Conservation (phyloP, 1,140 invertebrate species). For the Zaprionus camerounensis region DNA sequence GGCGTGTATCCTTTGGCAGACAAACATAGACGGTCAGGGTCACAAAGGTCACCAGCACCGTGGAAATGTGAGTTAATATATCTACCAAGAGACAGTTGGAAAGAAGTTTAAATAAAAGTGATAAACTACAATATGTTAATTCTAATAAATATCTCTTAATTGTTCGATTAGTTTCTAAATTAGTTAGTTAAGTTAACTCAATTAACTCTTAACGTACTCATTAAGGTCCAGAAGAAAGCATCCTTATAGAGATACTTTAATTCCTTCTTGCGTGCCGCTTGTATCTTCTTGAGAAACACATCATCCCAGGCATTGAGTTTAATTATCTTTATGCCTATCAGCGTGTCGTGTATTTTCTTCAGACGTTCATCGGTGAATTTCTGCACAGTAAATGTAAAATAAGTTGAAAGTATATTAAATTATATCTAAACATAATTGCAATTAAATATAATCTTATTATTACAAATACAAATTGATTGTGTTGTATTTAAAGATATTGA, state of each 20-base stretch:
- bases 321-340: conserved; percentile 92
- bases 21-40: conserved; percentile 88
- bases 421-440: background rate
- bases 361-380: conserved; percentile 90
- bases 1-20: conserved; percentile 35
- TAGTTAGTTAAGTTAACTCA: too few relatives aligned
- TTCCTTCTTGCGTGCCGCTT: conserved; percentile 88
- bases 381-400: conserved; percentile 70
- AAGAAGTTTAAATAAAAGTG: too few relatives aligned
- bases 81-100: conserved; percentile 29
- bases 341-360: conserved; percentile 90
- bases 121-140: background rate
- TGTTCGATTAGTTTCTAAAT: too few relatives aligned
- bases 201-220: conserved; percentile 86
- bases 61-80: conserved; percentile 89
- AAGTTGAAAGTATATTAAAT: background rate
- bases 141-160: too few relatives aligned
- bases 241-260: conserved; percentile 89
- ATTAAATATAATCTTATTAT: background rate
- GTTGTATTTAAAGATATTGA: too few relatives aligned
- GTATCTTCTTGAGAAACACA: conserved; percentile 89
- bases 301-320: conserved; percentile 94
- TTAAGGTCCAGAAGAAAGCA: conserved; percentile 90
- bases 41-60: conserved; percentile 89
- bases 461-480: background rate